phyloP scores from a whole-genome alignment of 2,113 vertebrate genomes.

The Gnathonemus longibarbis region DNA sequence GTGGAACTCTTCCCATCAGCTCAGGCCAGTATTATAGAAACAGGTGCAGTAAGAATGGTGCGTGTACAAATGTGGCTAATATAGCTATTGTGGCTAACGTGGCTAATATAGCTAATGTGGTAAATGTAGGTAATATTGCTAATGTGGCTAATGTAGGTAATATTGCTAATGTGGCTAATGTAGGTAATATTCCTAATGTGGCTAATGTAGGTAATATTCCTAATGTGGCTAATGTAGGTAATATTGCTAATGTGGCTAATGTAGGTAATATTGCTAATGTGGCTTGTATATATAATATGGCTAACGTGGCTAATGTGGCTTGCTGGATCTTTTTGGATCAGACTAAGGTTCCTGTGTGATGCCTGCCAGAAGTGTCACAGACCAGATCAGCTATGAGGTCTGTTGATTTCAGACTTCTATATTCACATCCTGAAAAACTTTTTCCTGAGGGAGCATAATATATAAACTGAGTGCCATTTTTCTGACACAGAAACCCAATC shows the following conservation, averaged over 20 bases:
- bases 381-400: background rate
- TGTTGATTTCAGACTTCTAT: background rate
- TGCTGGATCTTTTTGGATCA: background rate
- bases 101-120: too few species aligned
- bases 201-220: too few species aligned
- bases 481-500: background rate
- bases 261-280: too few species aligned
- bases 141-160: too few species aligned
- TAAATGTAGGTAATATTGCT: too few species aligned
- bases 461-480: background rate
- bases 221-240: background rate
- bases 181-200: too few species aligned
- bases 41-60: background rate
- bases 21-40: background rate
- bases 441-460: background rate
- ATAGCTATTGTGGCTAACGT: background rate
- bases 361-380: background rate
- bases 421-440: background rate
- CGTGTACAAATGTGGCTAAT: background rate
- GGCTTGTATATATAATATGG: too few species aligned
- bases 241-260: too few species aligned
- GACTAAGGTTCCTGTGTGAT: background rate
- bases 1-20: background rate
- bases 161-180: too few species aligned
- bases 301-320: background rate